Evolutionary conservation across 2,113 vertebrate genomes (phyloP), one percentile per base, ranked within the genome.

Genomic region (Shinisaurus crocodilurus): DNA sequence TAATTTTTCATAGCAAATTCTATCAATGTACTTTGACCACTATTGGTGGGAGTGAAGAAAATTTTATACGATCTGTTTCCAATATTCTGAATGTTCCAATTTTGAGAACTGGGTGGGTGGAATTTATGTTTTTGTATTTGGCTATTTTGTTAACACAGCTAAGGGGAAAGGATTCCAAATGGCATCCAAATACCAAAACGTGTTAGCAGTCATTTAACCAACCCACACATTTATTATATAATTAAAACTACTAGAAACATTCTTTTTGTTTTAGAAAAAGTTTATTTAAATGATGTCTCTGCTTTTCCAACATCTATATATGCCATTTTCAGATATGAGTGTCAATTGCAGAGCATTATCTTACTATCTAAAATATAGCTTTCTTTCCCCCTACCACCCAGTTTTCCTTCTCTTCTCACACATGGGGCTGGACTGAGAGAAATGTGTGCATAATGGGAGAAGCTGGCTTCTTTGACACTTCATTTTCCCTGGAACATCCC

Each of bases 1-100:
- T 89, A 74, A 18, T 75, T 60, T 75, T 63, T 89, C 67, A 83
- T 91, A 91, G 87, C 69, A 95, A 87, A 91, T 88, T 50, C 1
- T 93, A 18, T 50, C 32, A 37, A 3, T 89, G n/a, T 77, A 40
- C 20, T 20, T 91, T 88, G n/a, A 40, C 89, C 5, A 75, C 32
- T 84, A 25, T 70, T 87, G 54, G 13, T 9, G 54, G 7, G 54
- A 29, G 18, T 0, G 43, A 37, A 48, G 12, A 50, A 69, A 32
- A 65, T 77, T n/a, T 45, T 32, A 20, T 13, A 69, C 0, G 16
- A 15, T 70, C 32, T 76, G n/a, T 40, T 86, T 57, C 18, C 16
- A 20, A 34, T 48, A 76, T 76, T 45, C 48, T 9, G 10, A 43
- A 86, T 86, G 67, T 75, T 34, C 65, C 6, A 29, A 54, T 88